Base-by-base conservation (phyloP, 2,113 vertebrate genomes). In the Malurus elegans region DNA sequence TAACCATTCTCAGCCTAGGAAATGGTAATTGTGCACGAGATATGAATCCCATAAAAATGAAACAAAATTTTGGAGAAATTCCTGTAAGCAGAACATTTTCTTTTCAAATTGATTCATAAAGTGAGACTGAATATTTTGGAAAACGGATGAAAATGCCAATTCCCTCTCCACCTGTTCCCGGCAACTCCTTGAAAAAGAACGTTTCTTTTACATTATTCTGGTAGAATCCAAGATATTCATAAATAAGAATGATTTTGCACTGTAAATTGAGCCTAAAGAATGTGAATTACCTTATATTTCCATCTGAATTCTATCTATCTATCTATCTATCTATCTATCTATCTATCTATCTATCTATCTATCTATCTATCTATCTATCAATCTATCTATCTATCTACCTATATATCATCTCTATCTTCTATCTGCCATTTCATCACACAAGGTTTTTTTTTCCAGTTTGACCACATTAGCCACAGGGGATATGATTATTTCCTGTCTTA, bases 401-500 rank as follows among this genome's bases (percentile, higher is more conserved):
- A 38, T 38, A 10, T 38, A 38, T 38, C 38, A 38, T 58, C 38
- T 42, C 32, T 14, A 2, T 31, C 51, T 54, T 53, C 26, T 44
- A 4, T 38, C n/a, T 78, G 12, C 6, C 7, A 28, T 90, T 88
- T 93, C 38, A 76, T 76, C 16, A 54, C 21, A 8, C 10, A 62
- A 90, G 14, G 38, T 38, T 38, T 1, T 61, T 91, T 82, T 78
- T 71, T 76, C 88, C 87, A 94, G 88, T 93, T 94, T 94, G 94
- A 86, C 94, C 94, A 79, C 89, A 91, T 93, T 91, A 95, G 14
- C 94, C 94, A 4, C 91, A 92, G 47, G 70, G 76, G 69, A 74
- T 66, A 66, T 79, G 90, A 92, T 88, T 94, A 93, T 93, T 96
- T 96, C 96, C 94, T 93, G 56, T 93, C 62, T 95, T 95, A 91